Conservation (phyloP, 2,888 invertebrate genomes). For the Ormyrus pomaceus region DNA sequence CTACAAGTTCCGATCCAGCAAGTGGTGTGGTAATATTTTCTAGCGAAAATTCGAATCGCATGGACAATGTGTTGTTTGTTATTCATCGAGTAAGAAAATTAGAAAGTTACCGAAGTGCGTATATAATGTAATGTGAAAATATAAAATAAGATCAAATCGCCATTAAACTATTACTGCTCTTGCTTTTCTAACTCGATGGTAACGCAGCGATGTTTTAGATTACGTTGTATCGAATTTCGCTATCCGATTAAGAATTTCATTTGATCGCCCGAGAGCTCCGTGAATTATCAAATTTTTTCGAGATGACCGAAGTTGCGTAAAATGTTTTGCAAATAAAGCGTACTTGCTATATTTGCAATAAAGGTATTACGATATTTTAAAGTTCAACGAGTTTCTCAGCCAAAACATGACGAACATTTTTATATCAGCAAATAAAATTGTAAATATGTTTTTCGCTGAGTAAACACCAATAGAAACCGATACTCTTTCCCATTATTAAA, state of each 20-base stretch:
- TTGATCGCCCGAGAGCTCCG: constrained; percentile 23
- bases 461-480: too few relatives aligned
- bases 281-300: constrained; percentile 32
- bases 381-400: too few relatives aligned
- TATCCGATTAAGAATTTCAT: constrained; percentile 34
- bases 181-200: constrained; percentile 15
- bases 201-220: background rate
- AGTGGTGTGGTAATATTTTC: constrained; percentile 3
- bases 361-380: too few relatives aligned
- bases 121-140: background rate
- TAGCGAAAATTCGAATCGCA: background rate
- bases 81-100: too few relatives aligned
- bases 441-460: too few relatives aligned
- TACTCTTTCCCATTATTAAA: background rate
- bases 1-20: background rate
- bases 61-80: background rate
- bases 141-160: constrained; percentile 14
- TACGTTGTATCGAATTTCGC: constrained; percentile 34
- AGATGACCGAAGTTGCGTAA: too few relatives aligned
- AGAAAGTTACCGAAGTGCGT: background rate
- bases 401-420: too few relatives aligned
- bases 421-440: too few relatives aligned
- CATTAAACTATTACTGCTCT: constrained; percentile 22
- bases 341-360: too few relatives aligned
- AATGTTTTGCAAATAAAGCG: too few relatives aligned